Evolutionary conservation across 2,113 vertebrate species (phyloP), one percentile per base, ranked within the genome.

Genomic region (Phoenicopterus ruber): DNA sequence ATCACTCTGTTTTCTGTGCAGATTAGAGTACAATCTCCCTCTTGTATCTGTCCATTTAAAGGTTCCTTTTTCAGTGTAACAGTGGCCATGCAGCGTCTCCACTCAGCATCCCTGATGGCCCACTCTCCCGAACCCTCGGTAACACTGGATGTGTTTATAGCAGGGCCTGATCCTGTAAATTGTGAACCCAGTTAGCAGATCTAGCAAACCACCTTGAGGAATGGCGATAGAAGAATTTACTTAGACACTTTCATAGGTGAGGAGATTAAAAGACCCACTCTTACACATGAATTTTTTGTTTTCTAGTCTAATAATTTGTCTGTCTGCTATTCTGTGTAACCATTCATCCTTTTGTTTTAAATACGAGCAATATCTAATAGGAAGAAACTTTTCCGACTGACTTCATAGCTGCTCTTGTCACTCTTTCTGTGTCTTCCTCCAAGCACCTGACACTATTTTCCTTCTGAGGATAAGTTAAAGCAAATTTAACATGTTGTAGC

Each of bases 81-180:
- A 50, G 46, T 78, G 55, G 4, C 59, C 67, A 19, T 59, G 20
- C 59, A 67, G 24, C 4, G 0, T 74, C 38, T 87, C 46, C n/a
- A 21, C 15, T 89, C 59, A 61, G 44, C 49, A 78, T 47, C 26
- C 71, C 15, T 79, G n/a, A 16, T 70, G 31, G 31, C 46, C 11
- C 62, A 0, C 29, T 63, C 18, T 65, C 10, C 13, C 1, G 3
- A 76, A 40, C 8, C 12, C 21, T 61, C 28, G 9, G 12, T 67
- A 65, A 59, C 20, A 18, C 6, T 19, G n/a, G 50, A 14, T 58
- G 49, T 40, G 34, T 63, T 73, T 57, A 4, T 52, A 57, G 40
- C 31, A 72, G 44, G 59, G 40, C 18, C 81, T n/a, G 40, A 78
- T 61, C 22, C 25, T 91, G 49, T 65, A 73, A 18, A 29, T 80